Percentiles rank a stretch among this genome's conserved stretches.
These are phyloP conservation scores for Plutomurus gul DNA, from an alignment of 1,140 invertebrate species.

Conservation along the genomic window DNA sequence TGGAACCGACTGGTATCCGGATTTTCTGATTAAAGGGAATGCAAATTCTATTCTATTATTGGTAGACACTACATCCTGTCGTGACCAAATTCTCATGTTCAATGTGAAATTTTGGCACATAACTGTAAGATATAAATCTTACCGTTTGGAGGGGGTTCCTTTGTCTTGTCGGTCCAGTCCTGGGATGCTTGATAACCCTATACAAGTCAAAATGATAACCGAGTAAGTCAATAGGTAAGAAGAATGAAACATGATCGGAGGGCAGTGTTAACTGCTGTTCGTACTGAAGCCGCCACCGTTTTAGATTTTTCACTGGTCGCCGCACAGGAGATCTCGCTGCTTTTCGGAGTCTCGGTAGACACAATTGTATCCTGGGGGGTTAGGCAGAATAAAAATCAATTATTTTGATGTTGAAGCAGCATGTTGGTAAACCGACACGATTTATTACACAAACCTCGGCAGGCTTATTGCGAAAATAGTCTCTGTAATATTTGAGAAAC, in stretches of 20 bases:
- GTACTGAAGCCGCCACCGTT: conserved; percentile 39
- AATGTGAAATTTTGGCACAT: not conserved
- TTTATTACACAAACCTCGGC: conserved; percentile 35
- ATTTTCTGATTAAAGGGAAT: conserved; percentile 62
- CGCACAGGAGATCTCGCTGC: not conserved
- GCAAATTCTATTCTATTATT: too few relatives aligned
- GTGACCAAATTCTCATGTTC: too few relatives aligned
- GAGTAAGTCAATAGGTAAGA: conserved; percentile 40
- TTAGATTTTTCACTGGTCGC: conserved; percentile 4
- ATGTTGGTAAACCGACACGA: too few relatives aligned
- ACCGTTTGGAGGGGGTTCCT: not conserved
- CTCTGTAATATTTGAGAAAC: conserved; percentile 77
- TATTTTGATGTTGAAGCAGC: too few relatives aligned
- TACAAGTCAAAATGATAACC: conserved; percentile 50
- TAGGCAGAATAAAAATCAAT: too few relatives aligned
- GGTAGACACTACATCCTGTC: too few relatives aligned
- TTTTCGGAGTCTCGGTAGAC: not conserved
- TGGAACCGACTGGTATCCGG: conserved; percentile 91
- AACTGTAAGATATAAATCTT: not conserved
- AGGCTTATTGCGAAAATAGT: conserved; percentile 75
- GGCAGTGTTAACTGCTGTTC: conserved; percentile 47
- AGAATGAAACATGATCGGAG: conserved; percentile 45
- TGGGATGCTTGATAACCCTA: conserved; percentile 44
- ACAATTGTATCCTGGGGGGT: not conserved
- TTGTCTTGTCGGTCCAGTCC: conserved; percentile 20